These are phyloP conservation scores for Sylvilagus floridanus DNA, from an alignment of 2,797 vertebrate species.

Conservation along the genomic window DNA sequence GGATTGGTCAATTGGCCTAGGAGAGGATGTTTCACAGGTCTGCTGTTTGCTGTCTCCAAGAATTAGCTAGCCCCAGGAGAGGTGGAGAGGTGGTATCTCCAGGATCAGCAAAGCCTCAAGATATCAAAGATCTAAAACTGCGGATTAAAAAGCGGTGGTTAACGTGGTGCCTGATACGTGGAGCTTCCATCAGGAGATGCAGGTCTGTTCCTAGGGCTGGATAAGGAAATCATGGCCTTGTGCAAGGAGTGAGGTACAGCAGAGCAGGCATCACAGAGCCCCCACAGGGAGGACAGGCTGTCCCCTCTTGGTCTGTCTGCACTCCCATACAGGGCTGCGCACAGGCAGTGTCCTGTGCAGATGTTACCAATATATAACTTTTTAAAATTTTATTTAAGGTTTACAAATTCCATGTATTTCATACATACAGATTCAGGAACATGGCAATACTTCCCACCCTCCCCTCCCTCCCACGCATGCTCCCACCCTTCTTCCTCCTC, in stretches of 20 bases:
- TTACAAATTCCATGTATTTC: too few species aligned
- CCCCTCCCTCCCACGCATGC: too few species aligned
- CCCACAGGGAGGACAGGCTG: too few species aligned
- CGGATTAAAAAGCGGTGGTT: neutral
- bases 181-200: neutral
- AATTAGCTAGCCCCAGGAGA: neutral
- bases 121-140: neutral
- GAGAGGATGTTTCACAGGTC: neutral
- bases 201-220: fast-evolving
- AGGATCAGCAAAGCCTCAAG: neutral
- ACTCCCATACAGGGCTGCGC: too few species aligned
- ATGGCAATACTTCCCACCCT: too few species aligned
- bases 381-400: too few species aligned
- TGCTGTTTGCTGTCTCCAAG: neutral
- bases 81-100: neutral
- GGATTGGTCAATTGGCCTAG: neutral
- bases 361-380: neutral
- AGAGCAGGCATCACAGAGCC: too few species aligned
- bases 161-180: fast-evolving
- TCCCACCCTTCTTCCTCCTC: too few species aligned
- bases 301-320: too few species aligned
- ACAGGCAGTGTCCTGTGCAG: too few species aligned
- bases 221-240: neutral
- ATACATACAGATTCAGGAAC: too few species aligned
- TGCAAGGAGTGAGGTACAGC: fast-evolving